Conservation (phyloP, 2,113 vertebrate genomes). For the Tretioscincus oriximinensis region DNA sequence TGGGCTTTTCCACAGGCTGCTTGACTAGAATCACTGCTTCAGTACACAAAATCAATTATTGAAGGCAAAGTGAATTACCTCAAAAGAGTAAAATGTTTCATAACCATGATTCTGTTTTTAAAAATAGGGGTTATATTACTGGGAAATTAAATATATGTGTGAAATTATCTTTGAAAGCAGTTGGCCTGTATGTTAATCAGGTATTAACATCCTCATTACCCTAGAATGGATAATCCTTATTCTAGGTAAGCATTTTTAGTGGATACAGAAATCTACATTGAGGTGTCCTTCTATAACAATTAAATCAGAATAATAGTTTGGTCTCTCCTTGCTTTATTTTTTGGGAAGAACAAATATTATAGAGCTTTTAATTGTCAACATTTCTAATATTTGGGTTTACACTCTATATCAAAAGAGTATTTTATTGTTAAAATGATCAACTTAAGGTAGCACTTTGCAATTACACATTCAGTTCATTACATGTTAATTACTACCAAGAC, state of each 20-base stretch:
- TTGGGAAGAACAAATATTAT: not conserved
- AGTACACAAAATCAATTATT: not conserved
- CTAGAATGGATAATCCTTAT: conserved; percentile 6
- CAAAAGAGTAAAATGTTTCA: not conserved
- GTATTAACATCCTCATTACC: not conserved
- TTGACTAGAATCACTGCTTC: too few relatives aligned
- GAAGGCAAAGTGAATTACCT: not conserved
- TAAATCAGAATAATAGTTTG: not conserved
- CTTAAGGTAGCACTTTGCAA: not conserved
- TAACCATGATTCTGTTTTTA: not conserved
- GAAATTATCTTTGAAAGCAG: conserved; percentile 6
- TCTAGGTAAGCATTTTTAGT: not conserved
- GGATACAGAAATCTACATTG: not conserved
- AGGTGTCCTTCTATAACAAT: not conserved
- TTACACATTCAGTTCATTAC: too few relatives aligned
- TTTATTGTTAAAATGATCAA: not conserved
- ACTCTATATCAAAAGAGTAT: not conserved
- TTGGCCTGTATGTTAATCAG: not conserved
- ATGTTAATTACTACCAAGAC: not conserved
- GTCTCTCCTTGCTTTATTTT: not conserved
- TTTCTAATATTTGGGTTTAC: not conserved
- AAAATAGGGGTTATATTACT: not conserved
- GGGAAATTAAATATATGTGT: not conserved
- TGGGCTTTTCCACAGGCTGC: too few relatives aligned
- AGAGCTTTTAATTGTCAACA: too few relatives aligned